Percentiles rank a stretch among this genome's conserved stretches.
phyloP scores from a whole-genome alignment of 2,888 invertebrate species.

The Dyspetes luteomarginatus region DNA sequence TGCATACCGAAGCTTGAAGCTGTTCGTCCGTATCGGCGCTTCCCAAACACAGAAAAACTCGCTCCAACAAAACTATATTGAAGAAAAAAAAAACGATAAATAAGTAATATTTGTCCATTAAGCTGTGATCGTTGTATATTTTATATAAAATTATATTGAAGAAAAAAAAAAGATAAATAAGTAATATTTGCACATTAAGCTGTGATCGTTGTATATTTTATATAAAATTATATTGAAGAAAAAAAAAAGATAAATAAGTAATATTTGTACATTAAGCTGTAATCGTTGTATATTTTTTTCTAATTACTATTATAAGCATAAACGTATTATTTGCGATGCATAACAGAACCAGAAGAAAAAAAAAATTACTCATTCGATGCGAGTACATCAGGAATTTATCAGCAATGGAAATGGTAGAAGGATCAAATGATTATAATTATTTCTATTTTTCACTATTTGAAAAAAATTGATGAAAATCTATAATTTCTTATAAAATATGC shows the following conservation, averaged over 20 bases:
- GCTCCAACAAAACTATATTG: constrained; percentile 91
- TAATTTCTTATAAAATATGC: too few relatives aligned
- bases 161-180: constrained; percentile 48
- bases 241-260: constrained; percentile 30
- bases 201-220: not conserved
- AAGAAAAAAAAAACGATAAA: constrained; percentile 58
- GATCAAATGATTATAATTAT: too few relatives aligned
- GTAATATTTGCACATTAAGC: not conserved
- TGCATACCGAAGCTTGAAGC: constrained; percentile 90
- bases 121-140: not conserved
- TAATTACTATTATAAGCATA: not conserved
- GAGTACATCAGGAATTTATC: too few relatives aligned
- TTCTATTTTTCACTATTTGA: too few relatives aligned
- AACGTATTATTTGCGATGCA: too few relatives aligned
- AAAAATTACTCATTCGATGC: too few relatives aligned
- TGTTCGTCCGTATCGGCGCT: constrained; percentile 96
- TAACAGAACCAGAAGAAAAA: too few relatives aligned
- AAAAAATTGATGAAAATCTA: too few relatives aligned
- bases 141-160: constrained; percentile 87
- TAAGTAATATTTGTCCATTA: not conserved
- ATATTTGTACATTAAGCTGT: not conserved
- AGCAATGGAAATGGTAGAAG: too few relatives aligned
- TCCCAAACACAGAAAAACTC: constrained; percentile 94
- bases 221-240: constrained; percentile 87
- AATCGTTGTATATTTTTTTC: not conserved